phyloP scores from a whole-genome alignment of 2,113 vertebrate genomes.

The Willisornis vidua region DNA sequence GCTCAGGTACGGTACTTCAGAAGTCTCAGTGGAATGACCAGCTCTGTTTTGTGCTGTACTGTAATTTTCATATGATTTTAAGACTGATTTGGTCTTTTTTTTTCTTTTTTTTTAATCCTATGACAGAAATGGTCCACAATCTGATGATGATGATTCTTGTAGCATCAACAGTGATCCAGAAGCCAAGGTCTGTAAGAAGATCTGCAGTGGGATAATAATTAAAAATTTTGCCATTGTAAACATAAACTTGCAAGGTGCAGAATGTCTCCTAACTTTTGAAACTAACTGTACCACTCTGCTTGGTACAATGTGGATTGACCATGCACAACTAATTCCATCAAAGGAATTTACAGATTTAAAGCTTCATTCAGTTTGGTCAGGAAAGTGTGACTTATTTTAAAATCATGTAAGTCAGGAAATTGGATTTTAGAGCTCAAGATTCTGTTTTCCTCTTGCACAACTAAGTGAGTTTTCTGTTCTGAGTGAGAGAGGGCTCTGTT shows the following conservation, averaged over 20 bases:
- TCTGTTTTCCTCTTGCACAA: background rate
- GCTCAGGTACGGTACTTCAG: conserved; percentile 80
- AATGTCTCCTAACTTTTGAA: background rate
- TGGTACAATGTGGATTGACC: background rate
- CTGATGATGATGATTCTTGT: conserved; percentile 91
- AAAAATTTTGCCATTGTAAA: background rate
- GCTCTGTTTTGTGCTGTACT: background rate
- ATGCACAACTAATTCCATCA: background rate
- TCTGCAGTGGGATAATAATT: background rate
- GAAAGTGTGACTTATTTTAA: background rate
- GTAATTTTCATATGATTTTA: background rate
- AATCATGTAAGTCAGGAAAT: background rate
- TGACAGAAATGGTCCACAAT: conserved; percentile 82
- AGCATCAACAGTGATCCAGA: conserved; percentile 89
- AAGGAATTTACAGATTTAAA: background rate
- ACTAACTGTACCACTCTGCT: background rate
- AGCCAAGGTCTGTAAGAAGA: conserved; percentile 84
- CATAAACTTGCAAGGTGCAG: background rate
- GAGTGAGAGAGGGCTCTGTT: background rate
- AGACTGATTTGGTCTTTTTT: background rate
- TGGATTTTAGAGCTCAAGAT: background rate
- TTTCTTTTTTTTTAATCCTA: too few relatives aligned
- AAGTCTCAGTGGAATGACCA: background rate
- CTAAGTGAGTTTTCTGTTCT: background rate
- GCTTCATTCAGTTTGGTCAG: background rate